These are phyloP conservation scores for Idaea biselata DNA, from an alignment of 2,888 invertebrate genomes.

Conservation along the genomic window DNA sequence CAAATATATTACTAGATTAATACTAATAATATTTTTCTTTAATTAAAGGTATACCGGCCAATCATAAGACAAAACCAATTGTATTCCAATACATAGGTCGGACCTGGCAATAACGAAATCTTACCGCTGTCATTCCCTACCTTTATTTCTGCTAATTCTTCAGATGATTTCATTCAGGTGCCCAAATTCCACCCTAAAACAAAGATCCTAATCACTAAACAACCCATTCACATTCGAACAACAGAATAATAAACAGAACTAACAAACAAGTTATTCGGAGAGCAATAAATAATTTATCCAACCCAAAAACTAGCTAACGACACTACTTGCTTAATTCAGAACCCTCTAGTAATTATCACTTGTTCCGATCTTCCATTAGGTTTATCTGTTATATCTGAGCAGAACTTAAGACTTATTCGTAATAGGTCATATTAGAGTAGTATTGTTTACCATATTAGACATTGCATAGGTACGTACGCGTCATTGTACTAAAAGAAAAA, in stretches of 20 bases:
- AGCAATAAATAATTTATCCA: conserved; percentile 44
- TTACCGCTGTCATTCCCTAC: not conserved
- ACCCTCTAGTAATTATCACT: conserved; percentile 49
- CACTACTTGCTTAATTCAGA: conserved; percentile 31
- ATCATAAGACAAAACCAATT: no score
- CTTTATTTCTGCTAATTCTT: not conserved
- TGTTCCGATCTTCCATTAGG: conserved; percentile 55
- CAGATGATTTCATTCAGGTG: not conserved
- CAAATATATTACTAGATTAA: no score
- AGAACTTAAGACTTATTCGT: conserved; percentile 29
- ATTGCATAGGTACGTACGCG: no score
- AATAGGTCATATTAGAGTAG: conserved; percentile 53
- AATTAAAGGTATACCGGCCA: no score
- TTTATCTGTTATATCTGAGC: conserved; percentile 48
- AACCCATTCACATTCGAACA: conserved; percentile 16
- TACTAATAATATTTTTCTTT: no score
- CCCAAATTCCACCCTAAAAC: not conserved
- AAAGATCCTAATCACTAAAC: conserved; percentile 15
- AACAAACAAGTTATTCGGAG: conserved; percentile 34
- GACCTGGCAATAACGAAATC: not conserved
- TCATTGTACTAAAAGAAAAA: no score
- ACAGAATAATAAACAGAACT: conserved; percentile 24
- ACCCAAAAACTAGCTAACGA: conserved; percentile 44
- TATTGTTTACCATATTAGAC: conserved; percentile 21
- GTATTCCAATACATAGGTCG: not conserved